phyloP scores from a whole-genome alignment of 2,113 vertebrate genomes.

The Muntiacus muntjak region DNA sequence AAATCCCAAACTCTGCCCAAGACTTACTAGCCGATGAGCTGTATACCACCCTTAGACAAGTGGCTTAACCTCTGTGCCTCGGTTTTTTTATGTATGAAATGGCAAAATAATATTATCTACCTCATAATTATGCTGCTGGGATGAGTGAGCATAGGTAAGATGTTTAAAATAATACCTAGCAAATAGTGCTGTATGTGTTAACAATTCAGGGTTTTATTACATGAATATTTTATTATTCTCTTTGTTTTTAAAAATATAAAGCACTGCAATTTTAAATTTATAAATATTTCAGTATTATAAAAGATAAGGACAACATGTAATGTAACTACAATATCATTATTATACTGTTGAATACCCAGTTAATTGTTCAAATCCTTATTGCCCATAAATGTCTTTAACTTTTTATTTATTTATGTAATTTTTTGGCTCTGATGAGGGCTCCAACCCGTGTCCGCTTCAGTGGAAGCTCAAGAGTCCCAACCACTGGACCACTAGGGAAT shows the following conservation, averaged over 20 bases:
- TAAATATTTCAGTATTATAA: neutral
- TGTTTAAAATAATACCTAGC: neutral
- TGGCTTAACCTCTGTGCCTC: neutral
- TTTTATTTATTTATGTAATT: neutral
- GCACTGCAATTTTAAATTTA: neutral
- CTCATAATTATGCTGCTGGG: neutral
- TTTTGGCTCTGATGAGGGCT: neutral
- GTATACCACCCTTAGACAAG: neutral
- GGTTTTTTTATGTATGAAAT: neutral
- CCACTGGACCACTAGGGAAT: neutral
- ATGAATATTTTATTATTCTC: neutral
- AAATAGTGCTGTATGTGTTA: neutral
- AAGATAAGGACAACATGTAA: neutral
- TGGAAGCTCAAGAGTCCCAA: neutral
- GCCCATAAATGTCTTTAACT: neutral
- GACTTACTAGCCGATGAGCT: neutral
- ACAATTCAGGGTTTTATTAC: neutral
- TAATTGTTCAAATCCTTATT: neutral
- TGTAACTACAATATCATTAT: neutral
- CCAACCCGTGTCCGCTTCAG: accelerated
- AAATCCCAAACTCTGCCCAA: neutral
- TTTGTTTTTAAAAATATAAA: neutral
- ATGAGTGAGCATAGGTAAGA: neutral
- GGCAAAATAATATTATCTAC: neutral
- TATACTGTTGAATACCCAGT: neutral